Evolutionary conservation across 1,140 invertebrate species (phyloP), one percentile per base, ranked within the genome.

Genomic region (Camponotus vicinus): DNA sequence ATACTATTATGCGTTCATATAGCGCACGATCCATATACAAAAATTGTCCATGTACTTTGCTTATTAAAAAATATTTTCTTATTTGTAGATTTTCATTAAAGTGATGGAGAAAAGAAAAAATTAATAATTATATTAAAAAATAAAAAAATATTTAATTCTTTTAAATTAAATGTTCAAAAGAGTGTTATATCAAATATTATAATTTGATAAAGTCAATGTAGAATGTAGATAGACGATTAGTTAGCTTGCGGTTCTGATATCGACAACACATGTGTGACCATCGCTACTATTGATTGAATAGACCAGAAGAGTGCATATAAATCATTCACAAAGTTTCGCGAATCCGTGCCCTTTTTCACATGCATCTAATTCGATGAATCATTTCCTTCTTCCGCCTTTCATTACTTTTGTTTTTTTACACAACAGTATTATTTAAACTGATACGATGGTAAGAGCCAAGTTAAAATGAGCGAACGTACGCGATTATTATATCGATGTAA

Each of bases 371-470:
- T 40, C 67, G 83, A 88, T 77, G 78, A 88, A 82, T 86, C 71
- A 67, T 70, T 59, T 59, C 83, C 61, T 88, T 64, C 67, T 75
- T 88, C 87, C 64, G 55, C 75, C 79, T 89, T 86, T 87, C 63
- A 61, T 1, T 37, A 66, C 63, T 69, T 88, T 85, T 59, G 69
- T 45, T 64, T 42, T 70, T 77, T 64, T 59, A 67, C 42, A 49
- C 55, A 45, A 27, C 21, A 52, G 59, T 66, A 52, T 85, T 78
- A 59, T 69, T 49, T 40, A 2, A 76, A 57, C 32, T 52, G n/a
- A 18, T 34, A 59, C 37, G 45, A 52, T 15, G 3, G 15, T 5
- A 21, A 27, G 15, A 52, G 49, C 18, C 78, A 71, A 71, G 1
- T 27, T 27, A 27, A 82, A 61, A 40, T 6, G 78, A 57, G 15